phyloP scores from a whole-genome alignment of 2,113 vertebrate species.

The Edolisoma coerulescens region DNA sequence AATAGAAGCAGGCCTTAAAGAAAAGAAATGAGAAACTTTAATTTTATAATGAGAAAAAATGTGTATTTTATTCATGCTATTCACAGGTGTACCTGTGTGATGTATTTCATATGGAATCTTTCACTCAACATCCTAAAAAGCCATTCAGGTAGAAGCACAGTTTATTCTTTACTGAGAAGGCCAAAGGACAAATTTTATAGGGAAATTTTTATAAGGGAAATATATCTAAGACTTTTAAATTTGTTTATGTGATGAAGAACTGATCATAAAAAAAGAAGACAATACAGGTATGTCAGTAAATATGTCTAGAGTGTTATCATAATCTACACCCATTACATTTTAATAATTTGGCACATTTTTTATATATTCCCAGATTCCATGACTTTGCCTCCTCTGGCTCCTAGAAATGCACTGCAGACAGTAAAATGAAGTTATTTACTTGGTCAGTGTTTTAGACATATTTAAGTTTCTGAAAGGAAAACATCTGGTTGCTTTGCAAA shows the following conservation, averaged over 20 bases:
- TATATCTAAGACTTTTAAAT: background rate
- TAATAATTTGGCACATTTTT: background rate
- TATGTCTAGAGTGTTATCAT: background rate
- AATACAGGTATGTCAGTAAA: background rate
- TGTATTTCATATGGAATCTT: background rate
- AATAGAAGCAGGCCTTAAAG: background rate
- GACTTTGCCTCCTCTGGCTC: background rate
- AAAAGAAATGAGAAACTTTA: background rate
- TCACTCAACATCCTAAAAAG: background rate
- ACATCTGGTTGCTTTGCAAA: background rate
- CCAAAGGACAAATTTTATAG: background rate
- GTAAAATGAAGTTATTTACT: background rate
- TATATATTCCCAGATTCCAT: background rate
- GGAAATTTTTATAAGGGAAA: background rate
- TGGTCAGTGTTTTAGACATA: background rate
- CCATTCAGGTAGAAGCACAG: background rate
- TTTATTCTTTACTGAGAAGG: background rate
- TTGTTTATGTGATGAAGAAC: background rate
- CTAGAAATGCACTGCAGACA: background rate
- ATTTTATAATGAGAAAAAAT: background rate
- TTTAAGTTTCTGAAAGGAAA: background rate
- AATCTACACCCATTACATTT: background rate
- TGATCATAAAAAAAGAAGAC: background rate
- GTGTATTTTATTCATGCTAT: background rate
- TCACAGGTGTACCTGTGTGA: background rate